These are phyloP conservation scores for Mus caroli DNA, from an alignment of 2,797 vertebrate species.

Conservation along the genomic window DNA sequence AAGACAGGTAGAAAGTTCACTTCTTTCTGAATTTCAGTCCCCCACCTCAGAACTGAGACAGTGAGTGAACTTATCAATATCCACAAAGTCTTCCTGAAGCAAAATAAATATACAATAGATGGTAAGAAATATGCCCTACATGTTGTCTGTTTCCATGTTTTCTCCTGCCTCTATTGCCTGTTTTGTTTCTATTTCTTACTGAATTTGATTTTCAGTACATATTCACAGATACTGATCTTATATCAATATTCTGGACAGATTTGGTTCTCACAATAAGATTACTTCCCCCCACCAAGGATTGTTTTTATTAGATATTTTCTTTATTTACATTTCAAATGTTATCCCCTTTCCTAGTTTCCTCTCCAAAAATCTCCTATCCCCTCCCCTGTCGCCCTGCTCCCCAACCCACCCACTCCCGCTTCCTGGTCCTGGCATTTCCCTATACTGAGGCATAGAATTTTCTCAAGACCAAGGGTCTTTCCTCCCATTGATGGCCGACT, in stretches of 20 bases:
- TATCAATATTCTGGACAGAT: background rate
- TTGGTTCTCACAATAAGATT: background rate
- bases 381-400: too few species aligned
- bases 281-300: too few species aligned
- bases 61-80: background rate
- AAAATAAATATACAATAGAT: conserved; percentile 42
- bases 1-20: conserved; percentile 56
- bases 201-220: conserved; percentile 56
- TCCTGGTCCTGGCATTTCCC: too few species aligned
- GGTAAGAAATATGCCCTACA: background rate
- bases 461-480: too few species aligned
- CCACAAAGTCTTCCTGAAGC: background rate
- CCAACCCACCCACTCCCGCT: too few species aligned
- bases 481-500: too few species aligned
- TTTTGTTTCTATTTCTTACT: conserved; percentile 30
- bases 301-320: too few species aligned
- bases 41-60: background rate
- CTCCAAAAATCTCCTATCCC: too few species aligned
- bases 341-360: too few species aligned
- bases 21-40: conserved; percentile 16
- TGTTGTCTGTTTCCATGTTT: background rate
- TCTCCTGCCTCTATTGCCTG: background rate
- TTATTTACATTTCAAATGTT: too few species aligned
- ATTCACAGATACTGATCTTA: conserved; percentile 12
- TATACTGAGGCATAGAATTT: too few species aligned